These are phyloP conservation scores for Catocala sponsa DNA, from an alignment of 2,888 invertebrate genomes.

Conservation along the genomic window DNA sequence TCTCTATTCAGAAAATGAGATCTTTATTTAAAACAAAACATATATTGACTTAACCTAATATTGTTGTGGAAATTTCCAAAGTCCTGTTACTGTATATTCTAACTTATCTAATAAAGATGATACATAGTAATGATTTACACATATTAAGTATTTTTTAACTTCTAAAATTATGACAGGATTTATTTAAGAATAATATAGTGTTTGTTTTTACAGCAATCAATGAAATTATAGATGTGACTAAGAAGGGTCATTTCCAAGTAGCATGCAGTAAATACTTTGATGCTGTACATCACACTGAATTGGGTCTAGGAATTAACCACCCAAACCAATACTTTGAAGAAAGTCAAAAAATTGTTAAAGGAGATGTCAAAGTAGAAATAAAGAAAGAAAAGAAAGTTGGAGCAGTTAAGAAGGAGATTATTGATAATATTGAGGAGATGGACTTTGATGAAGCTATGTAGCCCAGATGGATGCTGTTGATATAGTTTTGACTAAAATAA, in stretches of 20 bases:
- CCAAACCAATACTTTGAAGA: constrained; percentile 97
- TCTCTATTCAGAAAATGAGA: no score
- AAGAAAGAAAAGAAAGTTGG: constrained; percentile 62
- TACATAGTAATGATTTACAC: no score
- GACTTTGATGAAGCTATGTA: constrained; percentile 76
- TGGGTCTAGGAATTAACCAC: constrained; percentile 92
- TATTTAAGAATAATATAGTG: no score
- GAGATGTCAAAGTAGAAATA: constrained; percentile 70
- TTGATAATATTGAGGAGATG: constrained; percentile 69
- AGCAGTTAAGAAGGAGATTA: constrained; percentile 64
- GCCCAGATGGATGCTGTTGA: neutral
- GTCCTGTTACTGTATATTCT: no score
- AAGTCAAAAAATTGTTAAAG: constrained; percentile 89
- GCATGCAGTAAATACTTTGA: constrained; percentile 97
- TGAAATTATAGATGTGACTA: constrained; percentile 92
- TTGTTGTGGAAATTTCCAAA: no score
- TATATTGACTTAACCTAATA: no score
- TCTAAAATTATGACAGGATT: no score
- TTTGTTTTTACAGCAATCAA: constrained; percentile 87
- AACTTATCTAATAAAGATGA: no score
- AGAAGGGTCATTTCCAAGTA: constrained; percentile 94
- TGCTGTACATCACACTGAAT: constrained; percentile 89
- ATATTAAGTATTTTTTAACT: no score
- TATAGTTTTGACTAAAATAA: no score
- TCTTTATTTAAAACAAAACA: no score